Evolutionary conservation across 2,797 vertebrate species (phyloP).

Genomic region (Syngnathus rostellatus): DNA sequence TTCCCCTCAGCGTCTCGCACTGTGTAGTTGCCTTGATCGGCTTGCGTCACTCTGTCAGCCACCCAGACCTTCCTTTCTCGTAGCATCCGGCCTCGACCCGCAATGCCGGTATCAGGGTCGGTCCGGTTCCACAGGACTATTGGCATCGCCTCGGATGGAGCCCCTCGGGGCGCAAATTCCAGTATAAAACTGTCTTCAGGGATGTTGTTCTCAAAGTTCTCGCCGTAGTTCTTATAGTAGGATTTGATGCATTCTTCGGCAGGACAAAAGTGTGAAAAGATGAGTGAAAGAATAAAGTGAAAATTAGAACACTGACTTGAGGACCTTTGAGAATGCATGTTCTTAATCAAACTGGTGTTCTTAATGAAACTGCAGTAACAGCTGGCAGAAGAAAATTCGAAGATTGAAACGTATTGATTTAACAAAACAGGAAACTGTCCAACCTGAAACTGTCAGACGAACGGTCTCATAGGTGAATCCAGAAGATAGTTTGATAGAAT

Average conservation of each 20-base stretch:
- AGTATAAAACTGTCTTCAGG: slow-evolving; percentile 46
- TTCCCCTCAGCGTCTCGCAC: slow-evolving; percentile 43
- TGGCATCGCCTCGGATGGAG: slow-evolving; percentile 39
- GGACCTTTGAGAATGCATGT: too few relatives aligned
- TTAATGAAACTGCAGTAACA: too few relatives aligned
- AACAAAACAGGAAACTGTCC: neutral
- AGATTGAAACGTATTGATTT: neutral
- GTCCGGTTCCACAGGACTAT: slow-evolving; percentile 62
- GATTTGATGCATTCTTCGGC: slow-evolving; percentile 55
- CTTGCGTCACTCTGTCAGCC: slow-evolving; percentile 56
- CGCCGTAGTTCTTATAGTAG: slow-evolving; percentile 51
- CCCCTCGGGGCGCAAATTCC: slow-evolving; percentile 51
- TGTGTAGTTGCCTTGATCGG: slow-evolving; percentile 67
- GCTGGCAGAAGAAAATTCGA: too few relatives aligned
- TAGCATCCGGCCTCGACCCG: slow-evolving; percentile 42
- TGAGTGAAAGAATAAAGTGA: too few relatives aligned
- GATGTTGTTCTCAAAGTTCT: slow-evolving; percentile 52
- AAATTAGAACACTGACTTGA: neutral
- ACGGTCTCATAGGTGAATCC: slow-evolving; percentile 61
- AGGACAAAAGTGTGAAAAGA: neutral
- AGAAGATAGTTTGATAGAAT: slow-evolving; percentile 53
- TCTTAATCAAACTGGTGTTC: too few relatives aligned
- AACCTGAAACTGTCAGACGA: slow-evolving; percentile 60
- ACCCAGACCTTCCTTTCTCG: slow-evolving; percentile 50
- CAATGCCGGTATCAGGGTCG: slow-evolving; percentile 19